A percentile compares a stretch with the other conserved stretches of the same genome.
Conservation (phyloP, 2,888 invertebrate species). For the Formica aserva region DNA sequence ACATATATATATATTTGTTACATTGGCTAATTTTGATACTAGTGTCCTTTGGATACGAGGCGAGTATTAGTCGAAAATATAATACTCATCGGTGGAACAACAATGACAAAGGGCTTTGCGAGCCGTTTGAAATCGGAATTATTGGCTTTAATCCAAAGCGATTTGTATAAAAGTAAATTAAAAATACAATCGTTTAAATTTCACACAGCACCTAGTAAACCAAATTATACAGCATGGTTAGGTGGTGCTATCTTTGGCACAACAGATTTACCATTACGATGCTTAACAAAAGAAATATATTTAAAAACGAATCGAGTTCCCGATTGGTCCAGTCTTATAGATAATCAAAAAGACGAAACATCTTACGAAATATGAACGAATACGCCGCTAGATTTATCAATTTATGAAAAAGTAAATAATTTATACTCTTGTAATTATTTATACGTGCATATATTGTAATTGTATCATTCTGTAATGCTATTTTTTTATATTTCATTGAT, state of each 20-base stretch:
- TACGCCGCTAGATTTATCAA: not conserved
- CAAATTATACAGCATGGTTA: conserved; percentile 95
- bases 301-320: conserved; percentile 90
- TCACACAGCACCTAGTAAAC: conserved; percentile 92
- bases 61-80: conserved; percentile 93
- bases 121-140: conserved; percentile 93
- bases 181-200: conserved; percentile 91
- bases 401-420: conserved; percentile 4
- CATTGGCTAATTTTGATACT: conserved; percentile 57
- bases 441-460: conserved; percentile 30
- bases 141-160: conserved; percentile 88
- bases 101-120: conserved; percentile 93
- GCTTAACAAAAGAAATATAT: conserved; percentile 92
- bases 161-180: conserved; percentile 89
- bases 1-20: not conserved
- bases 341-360: conserved; percentile 85
- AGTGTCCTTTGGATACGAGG: conserved; percentile 94
- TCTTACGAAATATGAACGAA: conserved; percentile 49
- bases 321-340: conserved; percentile 92
- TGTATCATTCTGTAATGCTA: conserved; percentile 7
- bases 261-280: conserved; percentile 90
- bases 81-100: conserved; percentile 94
- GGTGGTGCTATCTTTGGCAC: conserved; percentile 94
- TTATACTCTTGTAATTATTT: conserved; percentile 18
- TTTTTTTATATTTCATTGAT: conserved; percentile 29